These are phyloP conservation scores for Saguinus midas DNA, from an alignment of 2,113 vertebrate genomes.

Conservation along the genomic window DNA sequence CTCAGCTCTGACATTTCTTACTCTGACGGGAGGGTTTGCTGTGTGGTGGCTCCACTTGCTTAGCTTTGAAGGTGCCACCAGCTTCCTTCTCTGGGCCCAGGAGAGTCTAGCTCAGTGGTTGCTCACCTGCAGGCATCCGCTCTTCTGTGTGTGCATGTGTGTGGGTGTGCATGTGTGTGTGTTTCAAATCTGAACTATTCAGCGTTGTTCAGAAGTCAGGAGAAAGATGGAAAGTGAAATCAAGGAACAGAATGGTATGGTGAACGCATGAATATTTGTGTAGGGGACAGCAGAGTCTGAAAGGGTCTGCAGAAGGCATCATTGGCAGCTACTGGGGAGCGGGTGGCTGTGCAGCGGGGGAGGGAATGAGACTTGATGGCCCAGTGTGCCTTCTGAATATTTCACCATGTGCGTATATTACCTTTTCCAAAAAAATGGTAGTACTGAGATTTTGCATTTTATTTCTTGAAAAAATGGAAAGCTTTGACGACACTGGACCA, in stretches of 20 bases:
- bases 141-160: background rate
- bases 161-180: background rate
- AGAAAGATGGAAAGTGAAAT: background rate
- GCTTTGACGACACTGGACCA: background rate
- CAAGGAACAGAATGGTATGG: background rate
- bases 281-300: background rate
- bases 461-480: background rate
- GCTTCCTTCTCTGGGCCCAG: background rate
- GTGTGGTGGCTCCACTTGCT: background rate
- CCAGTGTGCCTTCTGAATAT: background rate
- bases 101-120: background rate
- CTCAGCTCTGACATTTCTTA: background rate
- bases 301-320: background rate
- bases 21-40: background rate
- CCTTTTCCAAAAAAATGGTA: background rate
- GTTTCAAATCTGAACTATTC: constrained; percentile 23
- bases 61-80: background rate
- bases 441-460: background rate
- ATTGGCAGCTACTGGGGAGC: background rate
- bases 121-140: background rate
- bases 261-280: background rate
- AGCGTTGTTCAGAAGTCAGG: background rate
- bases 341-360: background rate
- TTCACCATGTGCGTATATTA: background rate
- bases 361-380: background rate